Evolutionary conservation across 1,140 invertebrate species (phyloP), one percentile per base, ranked within the genome.

Genomic region (Bombus impatiens): DNA sequence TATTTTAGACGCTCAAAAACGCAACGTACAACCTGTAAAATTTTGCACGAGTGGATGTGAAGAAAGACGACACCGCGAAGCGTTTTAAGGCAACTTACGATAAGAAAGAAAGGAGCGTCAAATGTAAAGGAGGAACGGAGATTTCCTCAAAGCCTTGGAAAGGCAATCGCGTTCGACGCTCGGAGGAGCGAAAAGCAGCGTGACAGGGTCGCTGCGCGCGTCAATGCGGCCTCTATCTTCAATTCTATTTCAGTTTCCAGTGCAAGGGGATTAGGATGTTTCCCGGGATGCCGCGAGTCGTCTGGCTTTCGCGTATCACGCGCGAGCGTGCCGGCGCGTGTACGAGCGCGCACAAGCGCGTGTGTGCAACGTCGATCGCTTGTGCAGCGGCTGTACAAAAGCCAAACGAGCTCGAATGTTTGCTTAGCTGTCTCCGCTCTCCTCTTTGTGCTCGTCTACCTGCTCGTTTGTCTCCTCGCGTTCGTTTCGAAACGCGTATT

Each of bases 351-450:
- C 71, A 28, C 57, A 18, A 67, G 25, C 40, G 86, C 44, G 82
- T 89, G 86, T 78, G 82, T 78, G 86, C 59, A 87, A 86, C 78
- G 84, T 83, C 53, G 87, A 86, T 89, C 87, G 87, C 75, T 82
- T 75, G 87, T 67, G 88, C 79, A 72, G 71, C 83, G 87, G 70
- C 87, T 84, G 78, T 71, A 84, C 44, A 80, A 84, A 86, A 80
- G 83, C 82, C 68, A 89, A 92, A 87, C 84, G 90, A 92, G 91
- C 82, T 84, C 72, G 88, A 89, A 90, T 92, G 91, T 92, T 92
- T 92, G 90, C 86, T 91, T 92, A 92, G 91, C 87, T 84, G 91
- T 90, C 91, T 91, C 88, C 67, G 79, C 42, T 67, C 86, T 82
- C 59, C 72, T 87, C 85, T 89, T 90, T 86, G 86, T 91, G 84